Percentiles rank a stretch among this genome's conserved stretches.
These are phyloP conservation scores for Camelus bactrianus DNA, from an alignment of 2,113 vertebrate genomes.

Conservation along the genomic window DNA sequence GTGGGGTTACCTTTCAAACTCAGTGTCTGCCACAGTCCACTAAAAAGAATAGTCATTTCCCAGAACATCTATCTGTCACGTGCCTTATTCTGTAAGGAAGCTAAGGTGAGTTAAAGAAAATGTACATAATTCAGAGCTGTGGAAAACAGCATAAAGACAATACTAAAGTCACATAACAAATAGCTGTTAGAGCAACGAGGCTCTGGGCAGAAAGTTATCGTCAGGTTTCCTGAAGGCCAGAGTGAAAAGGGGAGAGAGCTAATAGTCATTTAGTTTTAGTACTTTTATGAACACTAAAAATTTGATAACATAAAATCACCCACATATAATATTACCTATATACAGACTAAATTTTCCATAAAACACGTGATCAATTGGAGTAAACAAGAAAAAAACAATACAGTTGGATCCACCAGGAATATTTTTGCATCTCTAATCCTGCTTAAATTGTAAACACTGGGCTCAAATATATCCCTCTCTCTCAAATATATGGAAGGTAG, in stretches of 20 bases:
- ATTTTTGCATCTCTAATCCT: not conserved
- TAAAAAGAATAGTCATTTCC: not conserved
- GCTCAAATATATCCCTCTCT: not conserved
- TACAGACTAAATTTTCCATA: not conserved
- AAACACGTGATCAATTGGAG: not conserved
- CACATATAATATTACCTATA: not conserved
- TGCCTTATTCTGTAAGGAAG: conserved; percentile 27
- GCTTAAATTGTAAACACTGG: not conserved
- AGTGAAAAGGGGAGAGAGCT: not conserved
- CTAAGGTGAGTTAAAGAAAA: not conserved
- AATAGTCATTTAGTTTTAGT: not conserved
- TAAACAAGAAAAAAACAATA: not conserved
- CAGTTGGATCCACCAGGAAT: not conserved
- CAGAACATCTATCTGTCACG: not conserved
- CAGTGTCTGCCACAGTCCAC: not conserved
- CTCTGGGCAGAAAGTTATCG: not conserved
- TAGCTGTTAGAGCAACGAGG: not conserved
- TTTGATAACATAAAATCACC: not conserved
- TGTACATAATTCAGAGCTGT: not conserved
- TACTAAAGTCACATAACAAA: conserved; percentile 3
- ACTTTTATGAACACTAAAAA: not conserved
- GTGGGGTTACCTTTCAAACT: not conserved
- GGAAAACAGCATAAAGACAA: not conserved
- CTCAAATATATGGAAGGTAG: not conserved
- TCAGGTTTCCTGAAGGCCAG: not conserved